Conservation (phyloP, 2,888 invertebrate species). For the Sinodicranocentrus sp. region DNA sequence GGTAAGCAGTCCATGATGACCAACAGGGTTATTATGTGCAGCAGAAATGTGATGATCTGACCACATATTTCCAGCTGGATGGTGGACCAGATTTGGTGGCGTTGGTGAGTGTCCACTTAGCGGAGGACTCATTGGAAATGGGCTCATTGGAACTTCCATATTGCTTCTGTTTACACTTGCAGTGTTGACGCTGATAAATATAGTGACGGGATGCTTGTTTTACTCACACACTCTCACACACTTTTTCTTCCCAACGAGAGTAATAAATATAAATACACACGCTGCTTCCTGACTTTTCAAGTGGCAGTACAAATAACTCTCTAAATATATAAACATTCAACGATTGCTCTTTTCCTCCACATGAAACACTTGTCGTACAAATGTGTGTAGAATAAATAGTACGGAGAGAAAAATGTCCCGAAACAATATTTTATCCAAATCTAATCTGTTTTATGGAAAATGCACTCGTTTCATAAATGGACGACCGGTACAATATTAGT, state of each 20-base stretch:
- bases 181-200: too few species aligned
- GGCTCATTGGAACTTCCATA: conserved; percentile 83
- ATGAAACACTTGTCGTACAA: background rate
- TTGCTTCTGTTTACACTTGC: too few species aligned
- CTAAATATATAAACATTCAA: too few species aligned
- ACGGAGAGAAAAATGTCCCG: too few species aligned
- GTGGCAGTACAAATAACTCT: background rate
- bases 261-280: background rate
- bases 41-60: conserved; percentile 69
- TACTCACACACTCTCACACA: conserved; percentile 9
- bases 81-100: conserved; percentile 76
- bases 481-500: too few species aligned
- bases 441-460: too few species aligned
- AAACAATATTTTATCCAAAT: too few species aligned
- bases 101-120: conserved; percentile 79
- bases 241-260: background rate
- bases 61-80: conserved; percentile 74
- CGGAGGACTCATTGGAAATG: conserved; percentile 85
- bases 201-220: background rate
- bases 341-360: background rate
- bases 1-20: conserved; percentile 75
- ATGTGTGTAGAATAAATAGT: too few species aligned
- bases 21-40: conserved; percentile 64
- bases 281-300: conserved; percentile 4
- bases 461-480: too few species aligned